phyloP scores from a whole-genome alignment of 1,140 invertebrate species.

The Vollenhovia emeryi region DNA sequence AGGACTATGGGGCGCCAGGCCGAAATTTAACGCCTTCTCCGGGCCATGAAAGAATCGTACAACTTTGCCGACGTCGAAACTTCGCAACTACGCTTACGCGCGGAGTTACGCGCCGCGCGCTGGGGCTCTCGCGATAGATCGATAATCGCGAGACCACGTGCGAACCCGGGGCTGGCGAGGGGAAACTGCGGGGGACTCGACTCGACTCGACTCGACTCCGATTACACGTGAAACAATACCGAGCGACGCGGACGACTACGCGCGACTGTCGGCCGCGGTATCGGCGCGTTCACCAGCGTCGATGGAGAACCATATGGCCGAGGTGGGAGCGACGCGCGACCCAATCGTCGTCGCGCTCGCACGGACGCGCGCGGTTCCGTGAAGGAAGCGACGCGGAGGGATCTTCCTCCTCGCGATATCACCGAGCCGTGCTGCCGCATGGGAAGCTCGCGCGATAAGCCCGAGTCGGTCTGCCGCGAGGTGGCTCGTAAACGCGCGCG shows the following conservation, averaged over 20 bases:
- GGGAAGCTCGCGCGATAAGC: not conserved
- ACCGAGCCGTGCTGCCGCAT: not conserved
- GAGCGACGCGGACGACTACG: conserved; percentile 52
- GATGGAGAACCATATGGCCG: conserved; percentile 30
- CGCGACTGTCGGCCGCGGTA: conserved; percentile 60
- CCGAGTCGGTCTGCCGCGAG: not conserved
- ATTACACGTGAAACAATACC: conserved; percentile 28
- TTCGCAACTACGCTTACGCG: conserved; percentile 21
- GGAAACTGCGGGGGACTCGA: not conserved
- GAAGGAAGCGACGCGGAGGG: conserved; percentile 11
- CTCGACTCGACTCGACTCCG: not conserved
- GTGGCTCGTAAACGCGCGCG: not conserved
- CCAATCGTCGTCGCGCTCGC: conserved; percentile 50
- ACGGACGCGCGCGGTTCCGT: not conserved
- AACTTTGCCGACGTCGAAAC: conserved; percentile 63
- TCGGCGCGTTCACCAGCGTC: conserved; percentile 46
- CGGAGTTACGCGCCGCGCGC: not conserved
- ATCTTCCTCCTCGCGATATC: conserved; percentile 35
- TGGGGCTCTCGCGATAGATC: not conserved
- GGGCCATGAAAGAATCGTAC: conserved; percentile 75
- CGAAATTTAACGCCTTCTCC: conserved; percentile 72
- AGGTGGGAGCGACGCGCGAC: conserved; percentile 51
- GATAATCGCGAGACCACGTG: conserved; percentile 4
- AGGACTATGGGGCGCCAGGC: conserved; percentile 69
- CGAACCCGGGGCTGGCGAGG: not conserved